phyloP scores from a whole-genome alignment of 1,140 invertebrate species.

The Plodia interpunctella region DNA sequence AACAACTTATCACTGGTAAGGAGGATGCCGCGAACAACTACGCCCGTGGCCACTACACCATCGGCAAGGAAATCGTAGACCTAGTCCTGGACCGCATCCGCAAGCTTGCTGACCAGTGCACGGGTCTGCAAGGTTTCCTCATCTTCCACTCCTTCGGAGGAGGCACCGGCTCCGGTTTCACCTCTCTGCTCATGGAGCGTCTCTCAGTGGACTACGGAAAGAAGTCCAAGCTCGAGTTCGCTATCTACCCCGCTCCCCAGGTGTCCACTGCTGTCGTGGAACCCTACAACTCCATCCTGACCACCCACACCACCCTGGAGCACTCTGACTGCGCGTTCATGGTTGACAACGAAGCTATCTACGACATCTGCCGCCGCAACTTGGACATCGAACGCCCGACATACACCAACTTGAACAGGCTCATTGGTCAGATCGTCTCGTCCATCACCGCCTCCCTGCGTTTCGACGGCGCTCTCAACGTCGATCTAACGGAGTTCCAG shows the following conservation, averaged over 20 bases:
- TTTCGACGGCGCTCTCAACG: constrained; percentile 93
- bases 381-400: constrained; percentile 91
- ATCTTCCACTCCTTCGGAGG: constrained; percentile 95
- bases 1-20: constrained; percentile 90
- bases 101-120: constrained; percentile 92
- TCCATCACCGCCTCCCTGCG: constrained; percentile 92
- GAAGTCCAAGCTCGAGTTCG: constrained; percentile 93
- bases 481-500: constrained; percentile 94
- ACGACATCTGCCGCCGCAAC: constrained; percentile 93
- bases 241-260: constrained; percentile 93
- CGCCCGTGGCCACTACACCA: constrained; percentile 93
- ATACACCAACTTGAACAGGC: constrained; percentile 87
- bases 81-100: constrained; percentile 88
- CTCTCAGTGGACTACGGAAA: constrained; percentile 93
- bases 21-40: constrained; percentile 95
- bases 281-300: constrained; percentile 92
- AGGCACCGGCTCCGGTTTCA: constrained; percentile 93
- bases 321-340: constrained; percentile 93
- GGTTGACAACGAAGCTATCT: constrained; percentile 91
- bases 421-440: constrained; percentile 92
- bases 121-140: constrained; percentile 91
- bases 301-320: constrained; percentile 90
- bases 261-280: constrained; percentile 93
- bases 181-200: constrained; percentile 92
- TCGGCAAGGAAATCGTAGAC: constrained; percentile 92